Percentiles rank a stretch among this genome's conserved stretches.
phyloP scores from a whole-genome alignment of 2,888 invertebrate species.

The Seira musarum region DNA sequence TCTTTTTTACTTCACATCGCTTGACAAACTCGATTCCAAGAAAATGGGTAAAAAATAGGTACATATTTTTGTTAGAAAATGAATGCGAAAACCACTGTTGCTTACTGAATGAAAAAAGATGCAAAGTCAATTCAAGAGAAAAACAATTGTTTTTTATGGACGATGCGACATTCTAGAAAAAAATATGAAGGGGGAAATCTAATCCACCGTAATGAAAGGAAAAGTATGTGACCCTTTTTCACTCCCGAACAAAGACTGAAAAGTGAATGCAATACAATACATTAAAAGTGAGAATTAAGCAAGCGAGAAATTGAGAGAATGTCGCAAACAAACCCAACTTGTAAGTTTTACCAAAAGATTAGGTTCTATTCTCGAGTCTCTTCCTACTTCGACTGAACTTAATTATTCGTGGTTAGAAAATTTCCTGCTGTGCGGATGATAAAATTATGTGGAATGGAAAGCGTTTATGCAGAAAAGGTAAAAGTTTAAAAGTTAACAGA shows the following conservation, averaged over 20 bases:
- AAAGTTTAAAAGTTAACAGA: not conserved
- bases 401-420: not conserved
- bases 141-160: not conserved
- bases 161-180: slow-evolving; percentile 13
- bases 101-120: not conserved
- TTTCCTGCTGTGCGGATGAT: not conserved
- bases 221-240: not conserved
- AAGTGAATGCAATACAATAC: too few species aligned
- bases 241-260: not conserved
- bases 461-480: not conserved
- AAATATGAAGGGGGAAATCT: not conserved
- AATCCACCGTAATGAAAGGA: slow-evolving; percentile 10
- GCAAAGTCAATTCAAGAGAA: not conserved
- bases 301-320: slow-evolving; percentile 39
- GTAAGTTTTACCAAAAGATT: not conserved
- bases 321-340: slow-evolving; percentile 15
- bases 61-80: not conserved
- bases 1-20: too few species aligned
- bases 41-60: not conserved
- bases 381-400: too few species aligned
- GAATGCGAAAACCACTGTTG: slow-evolving; percentile 2
- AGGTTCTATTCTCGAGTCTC: not conserved
- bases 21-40: too few species aligned
- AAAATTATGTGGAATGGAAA: not conserved
- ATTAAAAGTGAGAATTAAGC: slow-evolving; percentile 17